Evolutionary conservation across 2,113 vertebrate species (phyloP).

Genomic region (Sterna hirundo): DNA sequence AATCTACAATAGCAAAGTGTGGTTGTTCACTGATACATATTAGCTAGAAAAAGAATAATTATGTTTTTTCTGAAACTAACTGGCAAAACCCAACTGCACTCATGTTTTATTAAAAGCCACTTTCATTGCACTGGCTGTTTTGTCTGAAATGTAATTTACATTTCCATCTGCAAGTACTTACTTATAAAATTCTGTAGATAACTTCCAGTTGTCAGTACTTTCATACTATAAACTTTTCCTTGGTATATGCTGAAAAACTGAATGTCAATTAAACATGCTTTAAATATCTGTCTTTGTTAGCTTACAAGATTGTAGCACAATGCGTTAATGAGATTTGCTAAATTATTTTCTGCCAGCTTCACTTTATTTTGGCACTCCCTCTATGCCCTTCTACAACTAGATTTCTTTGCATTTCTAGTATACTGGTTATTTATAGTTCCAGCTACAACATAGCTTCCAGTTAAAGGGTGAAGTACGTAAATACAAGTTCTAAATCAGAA

Average conservation of each 20-base stretch:
- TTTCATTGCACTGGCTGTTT: conserved; percentile 67
- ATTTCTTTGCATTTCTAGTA: conserved; percentile 48
- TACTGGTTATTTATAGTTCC: conserved; percentile 14
- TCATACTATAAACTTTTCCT: conserved; percentile 66
- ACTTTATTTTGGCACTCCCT: conserved; percentile 49
- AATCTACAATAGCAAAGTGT: neutral
- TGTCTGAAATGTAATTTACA: conserved; percentile 74
- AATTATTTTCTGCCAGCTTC: conserved; percentile 62
- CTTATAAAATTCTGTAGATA: conserved; percentile 75
- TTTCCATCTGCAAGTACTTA: conserved; percentile 73
- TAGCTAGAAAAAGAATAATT: conserved; percentile 67
- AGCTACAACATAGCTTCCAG: neutral
- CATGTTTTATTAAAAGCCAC: conserved; percentile 76
- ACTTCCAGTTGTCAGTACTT: conserved; percentile 73
- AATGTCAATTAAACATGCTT: conserved; percentile 52
- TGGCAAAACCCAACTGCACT: conserved; percentile 65
- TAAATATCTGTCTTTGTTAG: conserved; percentile 65
- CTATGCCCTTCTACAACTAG: conserved; percentile 34
- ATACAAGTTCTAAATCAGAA: neutral
- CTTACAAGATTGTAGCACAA: conserved; percentile 58
- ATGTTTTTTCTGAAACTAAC: conserved; percentile 64
- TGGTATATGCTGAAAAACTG: conserved; percentile 61
- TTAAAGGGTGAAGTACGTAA: conserved; percentile 4
- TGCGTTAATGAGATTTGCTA: conserved; percentile 61
- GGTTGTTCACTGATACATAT: conserved; percentile 47